Evolutionary conservation across 2,888 invertebrate genomes (phyloP).

Genomic region (Epiperipatus broadwayi): DNA sequence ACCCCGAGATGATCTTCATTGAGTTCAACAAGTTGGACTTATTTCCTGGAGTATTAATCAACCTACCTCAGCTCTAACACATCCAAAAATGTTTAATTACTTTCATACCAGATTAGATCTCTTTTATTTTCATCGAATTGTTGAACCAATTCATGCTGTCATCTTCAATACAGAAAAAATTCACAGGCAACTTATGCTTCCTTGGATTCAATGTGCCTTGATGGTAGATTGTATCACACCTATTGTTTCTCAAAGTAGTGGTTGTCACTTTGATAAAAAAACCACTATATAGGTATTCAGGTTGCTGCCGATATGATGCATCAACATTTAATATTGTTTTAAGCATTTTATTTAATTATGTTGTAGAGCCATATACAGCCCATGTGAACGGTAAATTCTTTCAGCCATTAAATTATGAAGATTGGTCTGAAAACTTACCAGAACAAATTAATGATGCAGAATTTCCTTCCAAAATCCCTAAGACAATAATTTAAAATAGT

Average conservation of each 20-base stretch:
- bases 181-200: slow-evolving; percentile 51
- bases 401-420: too few species aligned
- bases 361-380: slow-evolving; percentile 25
- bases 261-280: slow-evolving; percentile 82
- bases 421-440: too few species aligned
- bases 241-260: slow-evolving; percentile 46
- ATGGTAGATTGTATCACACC: slow-evolving; percentile 79
- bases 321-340: slow-evolving; percentile 78
- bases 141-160: slow-evolving; percentile 43
- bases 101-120: slow-evolving; percentile 63
- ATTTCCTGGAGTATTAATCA: slow-evolving; percentile 64
- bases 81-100: slow-evolving; percentile 87
- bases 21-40: slow-evolving; percentile 46
- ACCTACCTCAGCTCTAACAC: slow-evolving; percentile 75
- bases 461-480: too few species aligned
- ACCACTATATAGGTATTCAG: slow-evolving; percentile 79
- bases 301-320: slow-evolving; percentile 80
- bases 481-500: too few species aligned
- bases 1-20: too few species aligned
- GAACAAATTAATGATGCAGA: too few species aligned
- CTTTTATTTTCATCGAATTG: slow-evolving; percentile 74
- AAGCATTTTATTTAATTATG: slow-evolving; percentile 46
- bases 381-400: slow-evolving; percentile 19
- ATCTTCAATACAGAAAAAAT: slow-evolving; percentile 43
- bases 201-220: slow-evolving; percentile 80